Conservation (phyloP, 2,797 vertebrate species). For the Lacerta viridis region DNA sequence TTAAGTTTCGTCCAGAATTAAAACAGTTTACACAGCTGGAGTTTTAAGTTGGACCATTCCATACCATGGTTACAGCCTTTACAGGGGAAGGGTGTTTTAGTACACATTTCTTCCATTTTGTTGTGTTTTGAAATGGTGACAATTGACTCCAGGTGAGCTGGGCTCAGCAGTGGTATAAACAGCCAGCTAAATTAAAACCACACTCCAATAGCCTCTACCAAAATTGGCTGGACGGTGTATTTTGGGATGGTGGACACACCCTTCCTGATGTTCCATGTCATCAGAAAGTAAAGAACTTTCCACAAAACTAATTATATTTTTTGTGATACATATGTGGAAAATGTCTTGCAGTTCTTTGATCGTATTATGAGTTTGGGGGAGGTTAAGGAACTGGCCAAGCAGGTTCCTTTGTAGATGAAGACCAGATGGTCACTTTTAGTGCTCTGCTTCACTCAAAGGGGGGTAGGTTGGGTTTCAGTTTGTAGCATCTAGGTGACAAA, state of each 20-base stretch:
- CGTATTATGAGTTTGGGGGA: too few species aligned
- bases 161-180: background rate
- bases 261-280: background rate
- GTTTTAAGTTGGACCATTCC: constrained; percentile 18
- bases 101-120: constrained; percentile 16
- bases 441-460: too few species aligned
- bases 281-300: background rate
- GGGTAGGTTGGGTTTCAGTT: too few species aligned
- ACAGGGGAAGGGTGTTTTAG: constrained; percentile 12
- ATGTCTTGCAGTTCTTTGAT: background rate
- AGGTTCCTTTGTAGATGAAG: too few species aligned
- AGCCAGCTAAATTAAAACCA: constrained; percentile 17
- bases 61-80: background rate
- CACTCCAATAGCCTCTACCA: background rate
- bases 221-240: background rate
- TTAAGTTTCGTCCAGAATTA: constrained; percentile 4
- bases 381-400: too few species aligned
- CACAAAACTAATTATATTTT: background rate
- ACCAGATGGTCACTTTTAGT: too few species aligned
- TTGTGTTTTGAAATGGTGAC: constrained; percentile 34
- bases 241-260: background rate
- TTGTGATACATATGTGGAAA: background rate
- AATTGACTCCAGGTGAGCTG: constrained; percentile 16
- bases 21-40: constrained; percentile 37
- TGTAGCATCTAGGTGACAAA: too few species aligned